Percentiles rank a stretch among this genome's conserved stretches.
These are phyloP conservation scores for Neoseiulus cucumeris DNA, from an alignment of 1,140 invertebrate species.

Conservation along the genomic window DNA sequence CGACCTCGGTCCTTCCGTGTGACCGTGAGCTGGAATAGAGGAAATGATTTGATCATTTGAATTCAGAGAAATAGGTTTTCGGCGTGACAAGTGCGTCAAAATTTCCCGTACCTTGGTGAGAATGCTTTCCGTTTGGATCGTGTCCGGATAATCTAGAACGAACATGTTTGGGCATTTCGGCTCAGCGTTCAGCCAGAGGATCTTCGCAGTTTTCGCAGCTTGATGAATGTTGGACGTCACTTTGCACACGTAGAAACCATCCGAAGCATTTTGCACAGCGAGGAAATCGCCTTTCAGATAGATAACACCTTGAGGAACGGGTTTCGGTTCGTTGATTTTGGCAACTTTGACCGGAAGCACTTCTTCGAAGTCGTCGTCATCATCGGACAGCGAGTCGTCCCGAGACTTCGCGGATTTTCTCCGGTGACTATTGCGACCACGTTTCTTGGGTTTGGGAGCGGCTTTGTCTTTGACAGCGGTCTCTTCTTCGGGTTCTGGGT, in stretches of 20 bases:
- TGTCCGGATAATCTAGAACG: constrained; percentile 1
- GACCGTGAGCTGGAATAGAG: too few relatives aligned
- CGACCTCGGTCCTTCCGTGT: too few relatives aligned
- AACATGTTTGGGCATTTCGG: neutral
- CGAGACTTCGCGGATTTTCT: neutral
- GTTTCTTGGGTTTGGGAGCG: neutral
- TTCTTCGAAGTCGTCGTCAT: neutral
- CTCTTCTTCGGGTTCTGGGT: neutral
- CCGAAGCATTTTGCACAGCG: neutral
- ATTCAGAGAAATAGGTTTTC: too few relatives aligned
- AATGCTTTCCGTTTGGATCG: neutral
- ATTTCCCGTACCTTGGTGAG: neutral
- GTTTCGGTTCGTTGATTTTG: neutral
- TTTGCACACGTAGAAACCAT: neutral
- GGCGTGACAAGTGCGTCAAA: too few relatives aligned
- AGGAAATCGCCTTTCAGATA: neutral
- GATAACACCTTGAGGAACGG: neutral
- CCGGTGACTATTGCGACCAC: neutral
- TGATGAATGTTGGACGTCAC: neutral
- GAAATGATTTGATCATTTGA: too few relatives aligned
- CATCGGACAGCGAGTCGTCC: neutral
- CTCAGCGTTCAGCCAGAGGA: neutral
- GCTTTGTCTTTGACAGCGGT: neutral
- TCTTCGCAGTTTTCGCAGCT: neutral
- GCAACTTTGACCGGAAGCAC: neutral